A percentile compares a stretch with the other conserved stretches of the same genome.
These are phyloP conservation scores for Xiphophorus birchmanni DNA, from an alignment of 2,797 vertebrate genomes.

Conservation along the genomic window DNA sequence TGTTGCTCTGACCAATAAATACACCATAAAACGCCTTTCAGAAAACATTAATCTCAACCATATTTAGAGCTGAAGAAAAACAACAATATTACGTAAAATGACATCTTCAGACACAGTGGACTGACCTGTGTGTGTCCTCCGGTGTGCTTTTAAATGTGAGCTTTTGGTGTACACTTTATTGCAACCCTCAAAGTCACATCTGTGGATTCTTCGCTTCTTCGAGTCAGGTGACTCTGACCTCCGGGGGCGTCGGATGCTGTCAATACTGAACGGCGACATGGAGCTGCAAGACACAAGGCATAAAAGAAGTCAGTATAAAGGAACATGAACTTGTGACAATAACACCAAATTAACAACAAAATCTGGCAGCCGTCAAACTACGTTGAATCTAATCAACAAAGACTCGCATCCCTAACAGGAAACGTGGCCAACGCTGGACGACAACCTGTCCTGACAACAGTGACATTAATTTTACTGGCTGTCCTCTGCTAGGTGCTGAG, in stretches of 20 bases:
- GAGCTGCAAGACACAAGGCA: constrained; percentile 81
- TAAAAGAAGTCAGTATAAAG: background rate
- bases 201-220: constrained; percentile 96
- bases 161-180: constrained; percentile 99
- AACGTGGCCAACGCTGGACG: background rate
- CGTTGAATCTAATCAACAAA: background rate
- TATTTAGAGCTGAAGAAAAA: background rate
- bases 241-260: constrained; percentile 95
- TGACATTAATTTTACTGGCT: background rate
- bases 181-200: constrained; percentile 99
- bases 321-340: background rate
- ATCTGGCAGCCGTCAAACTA: background rate
- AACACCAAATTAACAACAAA: background rate
- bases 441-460: background rate
- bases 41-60: background rate
- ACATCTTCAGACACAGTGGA: constrained; percentile 58
- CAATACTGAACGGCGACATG: constrained; percentile 98
- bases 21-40: background rate
- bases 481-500: background rate
- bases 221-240: constrained; percentile 98
- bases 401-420: background rate
- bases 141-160: constrained; percentile 98
- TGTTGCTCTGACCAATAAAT: background rate
- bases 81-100: background rate
- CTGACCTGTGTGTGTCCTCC: constrained; percentile 97